Percentiles rank a stretch among this genome's conserved stretches.
Evolutionary conservation across 37 sponge, comb jelly and placozoan genomes (phyloP).

Genomic region (Cladorhizidae sp.): DNA sequence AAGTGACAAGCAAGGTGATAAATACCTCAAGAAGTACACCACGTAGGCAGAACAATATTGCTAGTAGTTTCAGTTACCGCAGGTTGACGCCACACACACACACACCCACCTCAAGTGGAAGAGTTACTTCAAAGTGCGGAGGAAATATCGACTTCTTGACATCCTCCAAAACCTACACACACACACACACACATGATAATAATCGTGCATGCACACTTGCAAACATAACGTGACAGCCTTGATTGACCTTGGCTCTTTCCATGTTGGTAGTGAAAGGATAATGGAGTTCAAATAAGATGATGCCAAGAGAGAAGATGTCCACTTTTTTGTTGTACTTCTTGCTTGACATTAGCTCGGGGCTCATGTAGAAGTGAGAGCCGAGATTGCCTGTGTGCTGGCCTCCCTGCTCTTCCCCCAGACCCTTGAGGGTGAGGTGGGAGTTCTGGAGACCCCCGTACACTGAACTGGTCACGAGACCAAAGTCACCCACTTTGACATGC

Average conservation of each 20-base stretch:
- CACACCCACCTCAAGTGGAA: constrained; percentile 54
- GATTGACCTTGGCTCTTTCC: constrained; percentile 48
- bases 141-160: constrained; percentile 27
- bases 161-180: constrained; percentile 37
- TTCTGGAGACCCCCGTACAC: constrained; percentile 16
- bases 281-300: constrained; percentile 89
- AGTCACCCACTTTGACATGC: constrained; percentile 89
- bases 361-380: constrained; percentile 85
- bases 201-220: not conserved
- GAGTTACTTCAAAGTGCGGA: not conserved
- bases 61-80: no score
- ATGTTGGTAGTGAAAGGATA: constrained; percentile 45
- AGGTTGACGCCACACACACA: no score
- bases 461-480: constrained; percentile 87
- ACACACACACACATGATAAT: not conserved
- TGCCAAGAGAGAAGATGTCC: constrained; percentile 85
- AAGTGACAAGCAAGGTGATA: no score
- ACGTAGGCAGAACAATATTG: no score
- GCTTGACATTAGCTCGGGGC: constrained; percentile 74
- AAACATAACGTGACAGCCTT: not conserved
- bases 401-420: constrained; percentile 2
- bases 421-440: constrained; percentile 17
- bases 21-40: no score
- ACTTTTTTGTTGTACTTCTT: constrained; percentile 64
- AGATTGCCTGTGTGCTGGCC: constrained; percentile 65